Conservation (phyloP, 2,888 invertebrate genomes). For the Andricus curvator region DNA sequence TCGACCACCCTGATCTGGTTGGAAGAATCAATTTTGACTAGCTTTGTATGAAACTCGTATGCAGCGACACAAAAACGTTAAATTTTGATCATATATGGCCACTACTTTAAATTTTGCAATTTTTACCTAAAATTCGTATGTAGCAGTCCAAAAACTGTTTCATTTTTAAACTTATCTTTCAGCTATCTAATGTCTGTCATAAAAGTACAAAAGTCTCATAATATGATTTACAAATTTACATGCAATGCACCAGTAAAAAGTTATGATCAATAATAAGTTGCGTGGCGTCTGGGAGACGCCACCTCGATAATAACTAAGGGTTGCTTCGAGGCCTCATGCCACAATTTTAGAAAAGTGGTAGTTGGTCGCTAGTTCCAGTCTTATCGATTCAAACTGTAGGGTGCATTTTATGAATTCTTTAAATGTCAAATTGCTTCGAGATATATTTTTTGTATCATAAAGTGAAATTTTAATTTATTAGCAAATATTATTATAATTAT, state of each 20-base stretch:
- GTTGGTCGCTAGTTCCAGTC: conserved; percentile 30
- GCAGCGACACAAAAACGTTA: too few relatives aligned
- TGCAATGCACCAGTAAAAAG: conserved; percentile 7
- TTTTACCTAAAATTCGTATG: too few relatives aligned
- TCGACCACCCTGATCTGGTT: too few relatives aligned
- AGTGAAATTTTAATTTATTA: background rate
- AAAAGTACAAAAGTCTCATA: background rate
- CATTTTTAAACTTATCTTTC: too few relatives aligned
- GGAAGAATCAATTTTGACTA: too few relatives aligned
- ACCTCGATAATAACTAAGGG: conserved; percentile 38
- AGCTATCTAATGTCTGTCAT: background rate
- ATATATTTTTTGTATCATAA: background rate
- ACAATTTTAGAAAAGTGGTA: conserved; percentile 39
- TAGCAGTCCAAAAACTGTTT: too few relatives aligned
- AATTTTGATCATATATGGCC: too few relatives aligned
- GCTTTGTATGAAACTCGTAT: too few relatives aligned
- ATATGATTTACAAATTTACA: background rate
- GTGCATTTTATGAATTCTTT: background rate
- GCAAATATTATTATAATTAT: background rate
- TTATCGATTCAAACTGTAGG: conserved; percentile 31
- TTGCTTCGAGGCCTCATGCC: conserved; percentile 18
- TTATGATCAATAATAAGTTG: conserved; percentile 39
- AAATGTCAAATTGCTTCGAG: background rate
- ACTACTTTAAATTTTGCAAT: too few relatives aligned
- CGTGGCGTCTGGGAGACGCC: conserved; percentile 38